Base-by-base conservation (phyloP, 2,888 invertebrate species). In the Candidula unifasciata region DNA sequence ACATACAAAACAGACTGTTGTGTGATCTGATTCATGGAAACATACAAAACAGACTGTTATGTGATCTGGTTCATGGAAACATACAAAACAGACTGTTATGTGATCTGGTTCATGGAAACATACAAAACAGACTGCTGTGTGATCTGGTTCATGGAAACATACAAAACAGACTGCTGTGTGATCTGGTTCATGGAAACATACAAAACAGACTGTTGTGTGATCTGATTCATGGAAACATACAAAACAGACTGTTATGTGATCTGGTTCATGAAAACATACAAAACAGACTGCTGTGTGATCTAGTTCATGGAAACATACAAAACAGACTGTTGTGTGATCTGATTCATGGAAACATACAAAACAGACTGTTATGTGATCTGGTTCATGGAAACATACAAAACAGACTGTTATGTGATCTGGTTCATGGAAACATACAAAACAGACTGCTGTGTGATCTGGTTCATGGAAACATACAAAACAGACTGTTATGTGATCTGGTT, bases 381-480 rank as follows among this genome's bases (percentile, higher is more conserved):
- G n/a, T n/a, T n/a, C n/a, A n/a, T n/a, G n/a, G n/a, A n/a, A n/a
- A n/a, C 44, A 44, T 10, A 44, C 44, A 44, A 44, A 13, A 44
- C 78, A 91, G 86, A 78, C 90, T 91, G 37, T 90, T 89, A 82
- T 90, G 89, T 13, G 90, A 90, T 68, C 88, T 88, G 85, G 0
- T 82, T 73, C 44, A 73, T 73, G 44, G 2, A 35, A 52, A 73
- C 18, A 69, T 16, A 33, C 44, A 52, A 44, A 27, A n/a, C n/a
- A 60, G 60, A 60, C 18, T 1, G 60, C 24, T 24, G 60, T 60
- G n/a, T n/a, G n/a, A 5, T 60, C 21, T n/a, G 60, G 0, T 60
- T 60, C 60, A 60, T 60, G 60, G 3, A 24, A 18, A 60, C 60
- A 66, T 66, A 27, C 6, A 44, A 10, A 44, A 44, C 8, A 44